Evolutionary conservation across 2,113 vertebrate genomes (phyloP).

Genomic region (Columba janthina): DNA sequence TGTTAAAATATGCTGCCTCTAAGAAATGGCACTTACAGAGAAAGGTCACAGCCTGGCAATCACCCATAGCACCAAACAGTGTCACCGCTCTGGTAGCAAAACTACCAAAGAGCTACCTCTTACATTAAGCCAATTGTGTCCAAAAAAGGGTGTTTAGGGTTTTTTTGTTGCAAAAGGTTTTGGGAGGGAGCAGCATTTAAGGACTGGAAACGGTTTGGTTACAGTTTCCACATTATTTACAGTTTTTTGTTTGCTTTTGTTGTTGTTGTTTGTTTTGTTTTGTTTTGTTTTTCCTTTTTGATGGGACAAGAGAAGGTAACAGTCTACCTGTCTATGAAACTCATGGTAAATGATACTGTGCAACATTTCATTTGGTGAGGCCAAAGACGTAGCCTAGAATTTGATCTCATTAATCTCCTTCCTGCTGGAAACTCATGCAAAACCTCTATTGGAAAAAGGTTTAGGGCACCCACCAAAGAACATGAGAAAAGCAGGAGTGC

Average conservation of each 20-base stretch:
- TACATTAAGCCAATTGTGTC: fast-evolving
- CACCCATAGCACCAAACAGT: neutral
- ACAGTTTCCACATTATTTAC: neutral
- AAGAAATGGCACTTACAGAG: neutral
- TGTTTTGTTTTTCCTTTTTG: neutral
- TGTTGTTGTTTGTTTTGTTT: neutral
- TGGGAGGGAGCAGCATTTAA: neutral
- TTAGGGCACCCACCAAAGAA: neutral
- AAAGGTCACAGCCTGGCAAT: neutral
- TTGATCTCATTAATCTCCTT: fast-evolving
- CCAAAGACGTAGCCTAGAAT: neutral
- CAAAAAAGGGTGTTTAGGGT: neutral
- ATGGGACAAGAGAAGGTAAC: neutral
- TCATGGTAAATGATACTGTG: neutral
- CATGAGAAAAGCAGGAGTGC: fast-evolving
- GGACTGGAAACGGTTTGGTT: neutral
- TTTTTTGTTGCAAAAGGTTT: neutral
- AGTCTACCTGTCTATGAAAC: neutral
- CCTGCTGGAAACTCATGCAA: neutral
- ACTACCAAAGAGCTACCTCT: neutral
- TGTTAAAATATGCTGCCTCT: neutral
- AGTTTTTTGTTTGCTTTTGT: neutral
- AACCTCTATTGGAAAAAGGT: neutral
- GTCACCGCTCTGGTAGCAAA: neutral
- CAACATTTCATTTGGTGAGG: neutral